Evolutionary conservation across 2,888 invertebrate genomes (phyloP), one percentile per base, ranked within the genome.

Genomic region (Leptarthrus brevirostris): DNA sequence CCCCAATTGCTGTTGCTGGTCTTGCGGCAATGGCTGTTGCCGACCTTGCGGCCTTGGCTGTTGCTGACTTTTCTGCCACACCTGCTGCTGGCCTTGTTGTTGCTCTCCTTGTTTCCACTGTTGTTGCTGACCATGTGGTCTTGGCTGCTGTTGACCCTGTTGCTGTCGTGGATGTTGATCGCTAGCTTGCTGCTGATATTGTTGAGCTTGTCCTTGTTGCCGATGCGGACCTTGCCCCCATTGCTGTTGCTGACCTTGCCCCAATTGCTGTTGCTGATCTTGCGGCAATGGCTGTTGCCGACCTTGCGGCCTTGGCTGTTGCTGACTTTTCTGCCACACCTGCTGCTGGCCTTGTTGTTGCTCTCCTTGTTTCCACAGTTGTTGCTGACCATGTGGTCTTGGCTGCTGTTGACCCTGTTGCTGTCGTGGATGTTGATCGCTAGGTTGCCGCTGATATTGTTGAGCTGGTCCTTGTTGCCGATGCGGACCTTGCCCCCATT

Each of bases 111-210:
- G 24, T 24, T 40, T 54, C 12, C 4, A 5, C 36, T 24, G 24
- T 18, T 26, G 30, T 73, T 73, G 73, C 26, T 30, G 34, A 5
- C 40, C 24, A 22, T 44, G 16, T 14, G 14, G 4, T 10, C 14
- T n/a, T n/a, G n/a, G 5, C 1, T 58, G 34, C 2, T n/a, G 36
- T 10, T 58, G 34, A 3, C 36, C 18, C 12, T 40, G 22, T 22
- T 36, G 47, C 5, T 71, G 64, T 40, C 69, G 47, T 5, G 24
- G 54, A 4, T n/a, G n/a, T n/a, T n/a, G n/a, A n/a, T n/a, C n/a
- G n/a, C n/a, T n/a, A n/a, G 44, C 53, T 44, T 70, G 74, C 36
- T 74, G 72, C 47, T 74, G 74, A 34, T 74, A 72, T 26, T 66
- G 44, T 14, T 20, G 53, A 10, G 53, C 58, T 4, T 74, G 76